Percentiles rank a stretch among this genome's conserved stretches.
phyloP scores from a whole-genome alignment of 1,140 invertebrate species.

The Pseudomyrmex gracilis region DNA sequence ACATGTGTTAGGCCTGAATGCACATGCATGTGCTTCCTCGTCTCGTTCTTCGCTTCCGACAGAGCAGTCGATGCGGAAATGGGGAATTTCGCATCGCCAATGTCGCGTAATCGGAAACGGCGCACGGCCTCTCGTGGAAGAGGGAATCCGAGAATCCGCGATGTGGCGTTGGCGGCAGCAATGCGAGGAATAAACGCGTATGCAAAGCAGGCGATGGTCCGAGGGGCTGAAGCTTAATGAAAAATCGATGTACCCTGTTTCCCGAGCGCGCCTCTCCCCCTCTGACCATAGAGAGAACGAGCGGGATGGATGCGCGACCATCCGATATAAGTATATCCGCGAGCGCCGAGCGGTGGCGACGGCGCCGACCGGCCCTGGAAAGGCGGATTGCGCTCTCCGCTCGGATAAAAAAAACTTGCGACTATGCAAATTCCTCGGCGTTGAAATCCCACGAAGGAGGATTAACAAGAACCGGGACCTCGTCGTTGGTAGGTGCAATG shows the following conservation, averaged over 20 bases:
- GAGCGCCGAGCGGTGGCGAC: neutral
- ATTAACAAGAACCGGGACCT: constrained; percentile 69
- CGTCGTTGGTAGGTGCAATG: neutral
- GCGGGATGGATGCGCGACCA: constrained; percentile 10
- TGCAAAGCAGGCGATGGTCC: constrained; percentile 68
- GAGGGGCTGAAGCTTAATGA: constrained; percentile 67
- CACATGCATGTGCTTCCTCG: neutral
- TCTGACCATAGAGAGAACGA: neutral
- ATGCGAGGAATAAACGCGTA: constrained; percentile 65
- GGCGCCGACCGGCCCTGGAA: constrained; percentile 18
- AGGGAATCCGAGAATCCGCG: constrained; percentile 47
- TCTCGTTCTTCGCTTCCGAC: constrained; percentile 19
- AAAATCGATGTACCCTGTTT: constrained; percentile 69
- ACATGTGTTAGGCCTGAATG: constrained; percentile 5
- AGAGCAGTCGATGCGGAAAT: constrained; percentile 40
- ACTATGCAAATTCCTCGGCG: constrained; percentile 75
- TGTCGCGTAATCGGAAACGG: constrained; percentile 50
- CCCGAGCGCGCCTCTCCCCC: constrained; percentile 29
- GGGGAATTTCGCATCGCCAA: constrained; percentile 26
- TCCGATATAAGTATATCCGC: constrained; percentile 14
- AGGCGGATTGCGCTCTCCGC: constrained; percentile 50
- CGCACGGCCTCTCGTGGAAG: constrained; percentile 38
- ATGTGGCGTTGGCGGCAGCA: constrained; percentile 6
- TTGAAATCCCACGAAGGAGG: constrained; percentile 67
- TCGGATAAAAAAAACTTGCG: constrained; percentile 68